These are phyloP conservation scores for Lysandra bellargus DNA, from an alignment of 2,888 invertebrate species.

Conservation along the genomic window DNA sequence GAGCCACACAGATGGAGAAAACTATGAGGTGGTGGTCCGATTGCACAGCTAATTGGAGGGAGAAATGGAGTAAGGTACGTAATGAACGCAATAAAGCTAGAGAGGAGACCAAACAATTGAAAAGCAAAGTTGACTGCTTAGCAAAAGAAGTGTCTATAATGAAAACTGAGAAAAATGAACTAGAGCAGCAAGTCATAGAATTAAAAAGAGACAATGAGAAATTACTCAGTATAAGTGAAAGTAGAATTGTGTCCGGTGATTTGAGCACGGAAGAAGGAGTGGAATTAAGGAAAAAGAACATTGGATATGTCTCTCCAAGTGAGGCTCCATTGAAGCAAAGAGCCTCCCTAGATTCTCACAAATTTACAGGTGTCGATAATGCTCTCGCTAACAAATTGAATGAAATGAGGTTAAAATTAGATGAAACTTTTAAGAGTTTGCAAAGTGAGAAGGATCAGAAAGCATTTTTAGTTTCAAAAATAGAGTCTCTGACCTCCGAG, in stretches of 20 bases:
- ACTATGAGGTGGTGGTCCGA: constrained; percentile 99
- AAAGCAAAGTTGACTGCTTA: constrained; percentile 88
- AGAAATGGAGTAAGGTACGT: constrained; percentile 96
- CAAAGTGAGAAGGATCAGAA: constrained; percentile 73
- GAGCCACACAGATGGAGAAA: constrained; percentile 99
- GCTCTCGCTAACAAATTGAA: constrained; percentile 67
- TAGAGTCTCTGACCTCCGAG: constrained; percentile 66
- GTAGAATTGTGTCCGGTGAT: constrained; percentile 66
- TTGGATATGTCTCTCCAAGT: constrained; percentile 59
- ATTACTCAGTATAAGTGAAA: constrained; percentile 79
- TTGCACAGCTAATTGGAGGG: constrained; percentile 98
- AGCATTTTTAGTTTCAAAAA: constrained; percentile 62
- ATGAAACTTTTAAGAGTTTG: constrained; percentile 65
- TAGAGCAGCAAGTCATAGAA: constrained; percentile 88
- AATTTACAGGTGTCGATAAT: constrained; percentile 71
- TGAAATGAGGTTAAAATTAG: constrained; percentile 63
- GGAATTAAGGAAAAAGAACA: constrained; percentile 64
- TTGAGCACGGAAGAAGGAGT: constrained; percentile 67
- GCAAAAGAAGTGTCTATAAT: constrained; percentile 87
- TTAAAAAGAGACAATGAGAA: constrained; percentile 91
- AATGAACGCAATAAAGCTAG: constrained; percentile 96
- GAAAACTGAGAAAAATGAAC: constrained; percentile 89
- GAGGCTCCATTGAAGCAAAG: constrained; percentile 62
- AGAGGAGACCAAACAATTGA: constrained; percentile 92
- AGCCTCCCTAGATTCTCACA: constrained; percentile 72